Evolutionary conservation across 2,113 vertebrate genomes (phyloP).

Genomic region (Synchiropus splendidus): DNA sequence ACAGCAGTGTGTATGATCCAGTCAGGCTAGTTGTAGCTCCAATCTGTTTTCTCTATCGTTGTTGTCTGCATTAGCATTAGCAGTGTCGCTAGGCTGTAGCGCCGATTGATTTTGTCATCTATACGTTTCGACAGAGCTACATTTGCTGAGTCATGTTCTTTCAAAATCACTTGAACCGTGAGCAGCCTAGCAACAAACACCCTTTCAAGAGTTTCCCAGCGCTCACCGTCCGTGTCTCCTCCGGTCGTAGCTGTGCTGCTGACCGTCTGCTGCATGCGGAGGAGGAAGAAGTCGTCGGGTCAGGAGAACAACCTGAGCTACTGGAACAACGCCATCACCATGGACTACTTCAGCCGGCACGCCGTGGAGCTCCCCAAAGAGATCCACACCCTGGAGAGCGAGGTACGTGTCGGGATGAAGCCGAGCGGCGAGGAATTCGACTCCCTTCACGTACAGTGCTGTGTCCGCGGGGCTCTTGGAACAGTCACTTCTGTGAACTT

Average conservation of each 20-base stretch:
- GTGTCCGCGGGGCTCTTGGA: no score
- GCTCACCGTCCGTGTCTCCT: background rate
- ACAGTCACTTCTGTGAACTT: no score
- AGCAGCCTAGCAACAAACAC: background rate
- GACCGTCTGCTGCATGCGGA: conserved; percentile 93
- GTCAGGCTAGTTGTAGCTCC: no score
- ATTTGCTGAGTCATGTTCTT: no score
- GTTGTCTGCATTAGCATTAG: no score
- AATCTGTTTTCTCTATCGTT: no score
- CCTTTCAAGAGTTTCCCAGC: background rate
- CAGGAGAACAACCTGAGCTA: conserved; percentile 98
- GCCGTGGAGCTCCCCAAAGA: conserved; percentile 91
- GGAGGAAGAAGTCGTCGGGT: conserved; percentile 88
- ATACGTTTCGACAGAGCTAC: no score
- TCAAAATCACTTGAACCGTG: no score
- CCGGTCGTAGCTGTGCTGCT: conserved; percentile 79
- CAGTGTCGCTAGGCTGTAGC: no score
- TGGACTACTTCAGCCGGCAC: conserved; percentile 97
- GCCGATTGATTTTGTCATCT: no score
- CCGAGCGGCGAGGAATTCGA: conserved; percentile 10
- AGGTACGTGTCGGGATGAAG: conserved; percentile 68
- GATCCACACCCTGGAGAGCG: conserved; percentile 91
- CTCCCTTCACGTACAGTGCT: no score
- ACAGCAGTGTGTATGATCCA: no score
- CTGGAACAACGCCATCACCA: conserved; percentile 98